These are phyloP conservation scores for Drosophila barbarae DNA, from an alignment of 2,888 invertebrate species.

Conservation along the genomic window DNA sequence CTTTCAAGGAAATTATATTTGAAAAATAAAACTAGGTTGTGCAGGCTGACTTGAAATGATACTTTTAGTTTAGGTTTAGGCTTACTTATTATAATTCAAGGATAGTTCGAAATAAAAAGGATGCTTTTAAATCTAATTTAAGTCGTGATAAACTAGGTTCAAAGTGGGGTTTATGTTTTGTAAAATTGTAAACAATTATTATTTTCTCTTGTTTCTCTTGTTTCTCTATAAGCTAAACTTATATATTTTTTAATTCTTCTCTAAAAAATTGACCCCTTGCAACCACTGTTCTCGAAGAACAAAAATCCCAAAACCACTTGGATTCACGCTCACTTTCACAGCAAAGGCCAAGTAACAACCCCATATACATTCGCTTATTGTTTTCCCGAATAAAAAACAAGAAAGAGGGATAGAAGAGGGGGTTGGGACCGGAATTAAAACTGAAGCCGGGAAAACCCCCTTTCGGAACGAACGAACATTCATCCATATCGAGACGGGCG, in stretches of 20 bases:
- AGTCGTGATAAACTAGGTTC: too few relatives aligned
- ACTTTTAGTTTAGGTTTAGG: background rate
- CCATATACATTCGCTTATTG: conserved; percentile 14
- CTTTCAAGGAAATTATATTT: background rate
- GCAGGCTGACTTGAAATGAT: background rate
- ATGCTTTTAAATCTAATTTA: too few relatives aligned
- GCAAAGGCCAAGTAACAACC: conserved; percentile 21
- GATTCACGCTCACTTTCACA: conserved; percentile 66
- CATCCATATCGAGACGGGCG: conserved; percentile 36
- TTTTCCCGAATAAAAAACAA: conserved; percentile 3
- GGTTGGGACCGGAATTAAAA: conserved; percentile 16
- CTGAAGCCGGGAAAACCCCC: conserved; percentile 1
- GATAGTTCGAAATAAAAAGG: background rate
- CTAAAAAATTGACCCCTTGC: too few relatives aligned
- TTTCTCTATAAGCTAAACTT: background rate
- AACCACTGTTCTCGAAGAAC: conserved; percentile 6
- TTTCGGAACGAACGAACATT: conserved; percentile 4
- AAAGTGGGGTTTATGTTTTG: too few relatives aligned
- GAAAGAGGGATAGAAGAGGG: background rate
- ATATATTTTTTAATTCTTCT: background rate
- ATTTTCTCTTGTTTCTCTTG: background rate
- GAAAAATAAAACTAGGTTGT: background rate
- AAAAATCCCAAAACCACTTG: conserved; percentile 22
- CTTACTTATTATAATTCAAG: background rate
- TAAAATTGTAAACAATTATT: background rate